Conservation (phyloP, 2,888 invertebrate species). For the Lasioglossum calceatum region DNA sequence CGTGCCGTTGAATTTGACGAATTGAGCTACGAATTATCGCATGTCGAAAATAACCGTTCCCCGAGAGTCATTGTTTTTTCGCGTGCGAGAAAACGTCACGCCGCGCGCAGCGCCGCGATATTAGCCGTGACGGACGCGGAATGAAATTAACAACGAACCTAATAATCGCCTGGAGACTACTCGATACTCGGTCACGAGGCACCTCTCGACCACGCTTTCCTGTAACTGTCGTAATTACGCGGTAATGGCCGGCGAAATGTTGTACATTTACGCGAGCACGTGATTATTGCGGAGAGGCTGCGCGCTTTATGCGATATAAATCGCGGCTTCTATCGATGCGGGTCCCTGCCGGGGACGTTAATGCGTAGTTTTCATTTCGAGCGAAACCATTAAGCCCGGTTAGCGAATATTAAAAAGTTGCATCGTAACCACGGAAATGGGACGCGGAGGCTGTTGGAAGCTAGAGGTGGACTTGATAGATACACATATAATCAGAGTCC, state of each 20-base stretch:
- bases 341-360: background rate
- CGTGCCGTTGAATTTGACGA: background rate
- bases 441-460: background rate
- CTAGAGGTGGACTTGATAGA: background rate
- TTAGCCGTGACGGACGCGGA: background rate
- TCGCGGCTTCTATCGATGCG: background rate
- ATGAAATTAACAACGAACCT: conserved; percentile 2
- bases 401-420: background rate
- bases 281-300: background rate
- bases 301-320: background rate
- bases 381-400: background rate
- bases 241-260: background rate
- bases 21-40: background rate
- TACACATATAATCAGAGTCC: background rate
- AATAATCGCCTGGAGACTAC: conserved; percentile 1
- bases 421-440: background rate
- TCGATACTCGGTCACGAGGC: background rate
- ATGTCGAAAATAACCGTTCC: background rate
- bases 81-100: background rate
- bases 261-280: background rate
- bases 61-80: background rate
- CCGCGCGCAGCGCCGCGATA: background rate
- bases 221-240: background rate
- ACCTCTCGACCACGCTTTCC: background rate
- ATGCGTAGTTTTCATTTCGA: background rate